phyloP scores from a whole-genome alignment of 1,140 invertebrate species.

The Pogonus chalceus region DNA sequence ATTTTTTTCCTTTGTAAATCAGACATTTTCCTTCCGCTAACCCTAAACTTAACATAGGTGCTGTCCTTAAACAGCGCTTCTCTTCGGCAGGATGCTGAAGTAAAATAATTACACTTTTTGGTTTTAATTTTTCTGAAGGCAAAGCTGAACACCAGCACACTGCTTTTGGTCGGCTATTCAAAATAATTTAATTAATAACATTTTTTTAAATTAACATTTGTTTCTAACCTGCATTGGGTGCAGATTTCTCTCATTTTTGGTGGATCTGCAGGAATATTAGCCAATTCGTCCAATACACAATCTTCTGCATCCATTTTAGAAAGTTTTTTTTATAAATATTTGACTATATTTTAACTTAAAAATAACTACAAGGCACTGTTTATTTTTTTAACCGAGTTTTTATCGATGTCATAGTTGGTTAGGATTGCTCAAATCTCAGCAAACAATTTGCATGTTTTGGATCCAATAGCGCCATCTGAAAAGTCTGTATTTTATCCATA shows the following conservation, averaged over 20 bases:
- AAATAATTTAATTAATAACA: slow-evolving; percentile 25
- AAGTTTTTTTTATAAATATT: slow-evolving; percentile 14
- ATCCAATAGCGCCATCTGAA: too few relatives aligned
- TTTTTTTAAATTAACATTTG: slow-evolving; percentile 11
- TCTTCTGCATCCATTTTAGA: slow-evolving; percentile 37
- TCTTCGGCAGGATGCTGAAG: slow-evolving; percentile 91
- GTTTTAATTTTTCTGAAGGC: slow-evolving; percentile 53
- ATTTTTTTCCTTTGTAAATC: slow-evolving; percentile 74
- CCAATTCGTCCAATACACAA: slow-evolving; percentile 54
- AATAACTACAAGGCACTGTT: not conserved
- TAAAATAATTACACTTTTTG: slow-evolving; percentile 63
- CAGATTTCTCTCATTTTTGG: slow-evolving; percentile 59
- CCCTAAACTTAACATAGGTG: slow-evolving; percentile 73
- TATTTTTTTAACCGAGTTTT: not conserved
- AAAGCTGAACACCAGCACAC: slow-evolving; percentile 85
- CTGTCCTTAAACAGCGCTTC: slow-evolving; percentile 76
- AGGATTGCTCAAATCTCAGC: too few relatives aligned
- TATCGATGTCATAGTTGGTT: not conserved
- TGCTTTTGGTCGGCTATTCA: slow-evolving; percentile 66
- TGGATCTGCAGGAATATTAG: slow-evolving; percentile 61
- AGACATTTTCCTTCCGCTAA: slow-evolving; percentile 63
- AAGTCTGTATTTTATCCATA: too few relatives aligned
- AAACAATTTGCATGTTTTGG: too few relatives aligned
- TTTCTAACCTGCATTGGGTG: slow-evolving; percentile 55
- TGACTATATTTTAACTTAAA: not conserved